phyloP scores from a whole-genome alignment of 2,113 vertebrate genomes.

The Nothobranchius furzeri region DNA sequence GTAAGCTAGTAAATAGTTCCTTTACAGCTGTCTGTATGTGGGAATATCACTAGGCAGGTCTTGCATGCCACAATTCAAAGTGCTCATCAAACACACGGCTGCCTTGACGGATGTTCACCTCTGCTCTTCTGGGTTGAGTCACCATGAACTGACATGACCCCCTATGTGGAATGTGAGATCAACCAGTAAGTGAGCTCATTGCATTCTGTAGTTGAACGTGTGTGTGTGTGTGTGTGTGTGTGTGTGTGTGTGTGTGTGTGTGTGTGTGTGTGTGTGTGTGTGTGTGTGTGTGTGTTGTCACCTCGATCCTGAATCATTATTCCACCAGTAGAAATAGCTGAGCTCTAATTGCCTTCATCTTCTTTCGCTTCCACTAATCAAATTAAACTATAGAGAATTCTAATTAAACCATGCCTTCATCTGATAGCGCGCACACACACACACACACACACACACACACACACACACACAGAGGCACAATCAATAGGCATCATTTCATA shows the following conservation, averaged over 20 bases:
- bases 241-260: conserved; percentile 3
- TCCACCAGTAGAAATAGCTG: conserved; percentile 65
- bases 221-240: conserved; percentile 6
- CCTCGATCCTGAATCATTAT: conserved; percentile 64
- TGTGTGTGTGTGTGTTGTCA: conserved; percentile 43
- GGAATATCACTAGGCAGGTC: conserved; percentile 37
- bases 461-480: conserved; percentile 8
- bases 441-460: conserved; percentile 1
- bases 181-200: conserved; percentile 10
- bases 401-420: conserved; percentile 69
- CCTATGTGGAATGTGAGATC: conserved; percentile 32
- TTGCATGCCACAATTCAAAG: conserved; percentile 25
- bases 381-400: conserved; percentile 73
- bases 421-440: conserved; percentile 44
- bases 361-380: conserved; percentile 68
- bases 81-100: conserved; percentile 47
- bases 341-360: conserved; percentile 71
- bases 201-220: conserved; percentile 17
- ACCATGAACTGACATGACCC: conserved; percentile 39
- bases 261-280: conserved; percentile 19
- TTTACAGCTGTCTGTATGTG: conserved; percentile 29
- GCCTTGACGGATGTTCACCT: conserved; percentile 51
- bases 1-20: conserved; percentile 25
- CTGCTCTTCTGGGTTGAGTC: conserved; percentile 46
- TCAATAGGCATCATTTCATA: conserved; percentile 22